Base-by-base conservation (phyloP, 2,888 invertebrate species). In the Diadromus collaris region DNA sequence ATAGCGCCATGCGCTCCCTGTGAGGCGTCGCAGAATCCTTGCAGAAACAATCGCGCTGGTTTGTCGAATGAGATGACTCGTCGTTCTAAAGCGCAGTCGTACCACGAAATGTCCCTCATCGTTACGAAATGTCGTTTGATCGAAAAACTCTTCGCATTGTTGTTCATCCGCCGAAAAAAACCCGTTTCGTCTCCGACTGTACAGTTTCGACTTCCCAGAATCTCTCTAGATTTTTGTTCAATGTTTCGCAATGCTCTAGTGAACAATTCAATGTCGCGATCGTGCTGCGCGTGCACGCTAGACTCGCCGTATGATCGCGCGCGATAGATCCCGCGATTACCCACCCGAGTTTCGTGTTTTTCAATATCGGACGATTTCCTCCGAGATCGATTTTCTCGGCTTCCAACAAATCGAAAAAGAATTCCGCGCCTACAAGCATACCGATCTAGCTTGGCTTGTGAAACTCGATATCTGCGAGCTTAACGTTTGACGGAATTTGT, bases 21-120 rank as follows among this genome's bases (percentile, higher is more conserved):
- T 6, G 72, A 74, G 2, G 82, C 83, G 64, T 84, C 84, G 41
- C 80, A 80, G 32, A 83, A 84, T 6, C 80, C 83, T 58, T 83
- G 83, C 7, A 84, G n/a, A 46, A 81, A 63, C 5, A 83, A 60
- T 2, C 34, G n/a, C 19, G 13, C 38, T 9, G 61, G 34, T 29
- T 34, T 7, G 10, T 51, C 24, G 27, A 9, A 48, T 1, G 54
- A 19, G n/a, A 63, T 64, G 13, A 80, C 41, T 6, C 56, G 24
- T 7, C 74, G n/a, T n/a, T n/a, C n/a, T n/a, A n/a, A n/a, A n/a
- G n/a, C n/a, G 56, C 16, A 64, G 21, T 27, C 56, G 38, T 2
- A 72, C 72, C 10, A 64, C 44, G 21, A 72, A 72, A 5, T 64
- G 72, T 0, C 64, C 72, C 9, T 27, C 19, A 1, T n/a, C 32